Base-by-base conservation (phyloP, 92 coral and sea anemone genomes). In the Chrysogorgia sp. region DNA sequence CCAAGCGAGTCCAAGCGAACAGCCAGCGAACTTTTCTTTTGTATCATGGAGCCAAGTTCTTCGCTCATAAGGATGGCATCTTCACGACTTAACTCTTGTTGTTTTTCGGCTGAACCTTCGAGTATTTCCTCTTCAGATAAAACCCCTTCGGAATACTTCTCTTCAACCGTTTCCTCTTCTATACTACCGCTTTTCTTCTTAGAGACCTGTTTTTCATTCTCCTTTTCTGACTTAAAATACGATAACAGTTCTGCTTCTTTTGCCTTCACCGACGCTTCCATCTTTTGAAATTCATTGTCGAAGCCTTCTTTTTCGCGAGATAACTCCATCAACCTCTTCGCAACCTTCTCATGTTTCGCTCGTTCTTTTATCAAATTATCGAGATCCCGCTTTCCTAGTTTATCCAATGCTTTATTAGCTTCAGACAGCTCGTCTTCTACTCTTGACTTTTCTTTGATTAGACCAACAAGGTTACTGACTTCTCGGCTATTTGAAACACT, bases 1-100 rank as follows among this genome's bases (percentile, higher is more conserved):
- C 65, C 62, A n/a, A 72, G 43, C 2, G 31, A 53, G 15, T 72
- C 79, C 30, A 72, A 21, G 28, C 79, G 79, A 72, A 72, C 50
- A 1, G 28, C 64, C 58, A 72, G 43, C 10, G 79, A 72, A 35
- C 65, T 72, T 26, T 56, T 53, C 52, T 34, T 72, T 34, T 72
- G 79, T 26, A 72, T 72, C 64, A 72, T 19, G 2, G 79, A 32
- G 9, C 52, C 79, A 20, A 72, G 65, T 56, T 72, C 65, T 34
- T 72, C 79, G 28, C 79, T 72, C 32, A 72, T 10, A 55, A 23
- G 48, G 20, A 72, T 29, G 10, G 43, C 22, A 31, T 37, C 79
- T 2, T 72, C 79, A 10, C 48, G 31, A 33, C 65, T 72, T 22
- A 56, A 72, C 10, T 10, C 14, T 17, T 58, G 35, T 13, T 72